phyloP scores from a whole-genome alignment of 2,113 vertebrate species.

The Platichthys stellatus region DNA sequence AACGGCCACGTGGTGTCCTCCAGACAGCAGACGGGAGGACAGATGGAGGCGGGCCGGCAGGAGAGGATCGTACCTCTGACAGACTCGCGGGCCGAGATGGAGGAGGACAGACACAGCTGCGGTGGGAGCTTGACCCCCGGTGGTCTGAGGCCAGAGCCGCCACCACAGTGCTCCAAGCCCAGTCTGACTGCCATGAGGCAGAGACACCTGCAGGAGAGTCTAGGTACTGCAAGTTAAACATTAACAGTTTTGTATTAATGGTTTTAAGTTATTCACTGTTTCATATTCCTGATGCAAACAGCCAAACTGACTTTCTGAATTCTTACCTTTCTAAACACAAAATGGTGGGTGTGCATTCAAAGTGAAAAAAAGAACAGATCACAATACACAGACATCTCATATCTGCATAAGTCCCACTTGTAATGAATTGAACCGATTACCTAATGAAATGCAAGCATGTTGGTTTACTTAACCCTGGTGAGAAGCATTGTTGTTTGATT shows the following conservation, averaged over 20 bases:
- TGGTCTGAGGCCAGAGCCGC: constrained; percentile 70
- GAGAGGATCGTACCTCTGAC: constrained; percentile 67
- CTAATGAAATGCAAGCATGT: background rate
- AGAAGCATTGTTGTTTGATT: background rate
- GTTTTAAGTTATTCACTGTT: too few relatives aligned
- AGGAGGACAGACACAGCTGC: constrained; percentile 51
- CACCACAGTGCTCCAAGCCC: constrained; percentile 79
- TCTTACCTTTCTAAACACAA: background rate
- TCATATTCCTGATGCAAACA: background rate
- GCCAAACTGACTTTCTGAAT: background rate
- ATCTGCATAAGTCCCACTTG: too few relatives aligned
- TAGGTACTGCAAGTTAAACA: constrained; percentile 74
- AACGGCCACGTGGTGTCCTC: constrained; percentile 66
- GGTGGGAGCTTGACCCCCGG: constrained; percentile 17
- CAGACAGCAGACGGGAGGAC: constrained; percentile 64
- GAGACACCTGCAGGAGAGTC: constrained; percentile 80
- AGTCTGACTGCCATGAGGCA: constrained; percentile 75
- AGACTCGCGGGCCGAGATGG: constrained; percentile 46
- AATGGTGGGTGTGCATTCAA: background rate
- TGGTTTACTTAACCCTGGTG: background rate
- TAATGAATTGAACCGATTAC: too few relatives aligned
- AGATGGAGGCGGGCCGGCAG: constrained; percentile 62
- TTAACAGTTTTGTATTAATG: background rate
- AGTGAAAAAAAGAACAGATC: background rate
- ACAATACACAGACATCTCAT: too few relatives aligned